Evolutionary conservation across 2,888 invertebrate genomes (phyloP), one percentile per base, ranked within the genome.

Genomic region (Aethes cnicana): DNA sequence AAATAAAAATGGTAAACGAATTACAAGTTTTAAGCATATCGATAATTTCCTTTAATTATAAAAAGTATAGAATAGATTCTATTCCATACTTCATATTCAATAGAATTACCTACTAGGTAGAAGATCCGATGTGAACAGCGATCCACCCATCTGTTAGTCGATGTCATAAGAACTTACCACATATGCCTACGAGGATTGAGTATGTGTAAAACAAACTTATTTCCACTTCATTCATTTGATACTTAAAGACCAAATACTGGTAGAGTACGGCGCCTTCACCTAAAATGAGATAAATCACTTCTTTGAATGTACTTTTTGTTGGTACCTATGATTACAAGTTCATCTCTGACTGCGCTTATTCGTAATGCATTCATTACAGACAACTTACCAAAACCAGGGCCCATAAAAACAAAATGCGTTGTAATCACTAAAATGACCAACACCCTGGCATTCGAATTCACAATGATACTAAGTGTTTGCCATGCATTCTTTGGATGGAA

Each of bases 251-350:
- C 0, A 81, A 73, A 55, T 91, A 92, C 21, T 90, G 72, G 63
- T 81, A 92, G 5, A 86, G 63, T 0, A 91, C 72, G 1, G 83
- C 71, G 1, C 73, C 75, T 82, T 92, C 92, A 25, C 91, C 92
- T 90, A 71, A 55, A 90, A 87, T 8, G 55, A 46, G 35, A 4
- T 36, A 20, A 21, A 39, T 11, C 35, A 32, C 39, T 41, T 16
- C 42, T 39, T 47, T 42, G 52, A 41, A 47, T 48, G 4, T 26
- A 35, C 3, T 9, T 17, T 5, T 20, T n/a, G n/a, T n/a, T n/a
- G n/a, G n/a, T n/a, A n/a, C n/a, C n/a, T n/a, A n/a, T n/a, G n/a
- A n/a, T n/a, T n/a, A n/a, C n/a, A n/a, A n/a, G n/a, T n/a, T n/a
- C n/a, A n/a, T n/a, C n/a, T n/a, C n/a, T n/a, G n/a, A n/a, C n/a